Base-by-base conservation (phyloP, 2,113 vertebrate genomes). In the Chaetops frenatus region DNA sequence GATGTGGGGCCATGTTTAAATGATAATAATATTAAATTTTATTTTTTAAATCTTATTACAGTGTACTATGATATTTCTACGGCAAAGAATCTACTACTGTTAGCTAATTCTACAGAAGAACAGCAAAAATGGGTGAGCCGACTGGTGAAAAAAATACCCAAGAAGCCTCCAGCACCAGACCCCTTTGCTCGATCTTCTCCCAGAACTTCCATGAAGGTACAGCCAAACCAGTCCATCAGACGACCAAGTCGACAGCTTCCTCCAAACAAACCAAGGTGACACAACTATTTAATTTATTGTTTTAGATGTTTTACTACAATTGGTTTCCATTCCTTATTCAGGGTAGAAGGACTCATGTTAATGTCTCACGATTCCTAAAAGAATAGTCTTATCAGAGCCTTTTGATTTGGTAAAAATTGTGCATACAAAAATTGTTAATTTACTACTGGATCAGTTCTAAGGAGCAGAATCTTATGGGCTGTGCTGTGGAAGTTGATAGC, bases 41-140 rank as follows among this genome's bases (percentile, higher is more conserved):
- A 40, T 81, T 90, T 69, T n/a, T 28, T 53, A 85, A 65, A 88
- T 96, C 79, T 73, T 79, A 50, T 60, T 94, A 21, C 91, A 99
- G 99, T 99, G 81, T 99, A 99, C 95, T 99, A 99, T 51, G 99
- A 99, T 94, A 99, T 99, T 96, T 99, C 99, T 36, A 98, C 99
- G 74, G 99, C 99, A 44, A 99, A 99, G 98, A 99, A 99, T 96
- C 98, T 99, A 74, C 98, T 99, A 95, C 97, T 99, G 95, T 97
- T 99, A 94, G 99, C 99, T 40, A 94, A 97, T 64, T 99, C 99
- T 67, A 99, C 99, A 8, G 99, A 99, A 95, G 99, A 99, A 61
- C 99, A 99, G 98, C 99, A 99, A 96, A 99, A 99, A 95, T 99
- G 99, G 99, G 99, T 99, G 86, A 99, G 98, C 97, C 98, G 99